phyloP scores from a whole-genome alignment of 2,113 vertebrate species.

The Tetraodon nigroviridis region DNA sequence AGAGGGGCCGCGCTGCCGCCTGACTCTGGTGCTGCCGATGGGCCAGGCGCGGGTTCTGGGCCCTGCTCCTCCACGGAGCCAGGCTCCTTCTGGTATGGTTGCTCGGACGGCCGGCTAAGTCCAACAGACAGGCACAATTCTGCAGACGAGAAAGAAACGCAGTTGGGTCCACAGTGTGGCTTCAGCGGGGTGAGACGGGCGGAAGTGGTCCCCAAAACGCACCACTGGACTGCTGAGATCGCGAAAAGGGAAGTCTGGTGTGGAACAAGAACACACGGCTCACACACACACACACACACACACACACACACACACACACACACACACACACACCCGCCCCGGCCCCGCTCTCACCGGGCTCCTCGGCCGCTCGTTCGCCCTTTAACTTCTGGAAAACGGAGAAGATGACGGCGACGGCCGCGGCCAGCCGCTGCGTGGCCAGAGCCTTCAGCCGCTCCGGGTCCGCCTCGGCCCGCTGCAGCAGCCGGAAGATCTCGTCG shows the following conservation, averaged over 20 bases:
- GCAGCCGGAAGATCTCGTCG: slow-evolving; percentile 32
- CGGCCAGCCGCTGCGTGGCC: slow-evolving; percentile 30
- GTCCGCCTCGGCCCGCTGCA: slow-evolving; percentile 30
- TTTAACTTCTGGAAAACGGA: slow-evolving; percentile 6
- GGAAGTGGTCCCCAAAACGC: not conserved
- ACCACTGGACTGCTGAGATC: not conserved
- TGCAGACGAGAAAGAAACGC: slow-evolving; percentile 13
- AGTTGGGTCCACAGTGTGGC: not conserved
- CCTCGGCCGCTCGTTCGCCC: not conserved
- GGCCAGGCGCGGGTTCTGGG: slow-evolving; percentile 16
- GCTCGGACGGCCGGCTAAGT: not conserved
- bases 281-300: too few relatives aligned
- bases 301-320: too few relatives aligned
- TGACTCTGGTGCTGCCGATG: slow-evolving; percentile 5
- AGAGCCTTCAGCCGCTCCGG: slow-evolving; percentile 13
- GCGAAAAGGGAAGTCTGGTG: not conserved
- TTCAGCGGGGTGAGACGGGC: too few relatives aligned
- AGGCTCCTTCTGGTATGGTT: slow-evolving; percentile 4
- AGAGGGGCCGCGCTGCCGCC: not conserved
- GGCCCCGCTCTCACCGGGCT: not conserved
- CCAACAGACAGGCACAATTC: slow-evolving; percentile 33
- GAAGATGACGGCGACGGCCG: slow-evolving; percentile 43
- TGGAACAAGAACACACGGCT: not conserved
- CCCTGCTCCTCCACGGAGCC: not conserved
- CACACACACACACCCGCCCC: too few relatives aligned